Base-by-base conservation (phyloP, 1,140 invertebrate species). In the Chironomus tepperi region DNA sequence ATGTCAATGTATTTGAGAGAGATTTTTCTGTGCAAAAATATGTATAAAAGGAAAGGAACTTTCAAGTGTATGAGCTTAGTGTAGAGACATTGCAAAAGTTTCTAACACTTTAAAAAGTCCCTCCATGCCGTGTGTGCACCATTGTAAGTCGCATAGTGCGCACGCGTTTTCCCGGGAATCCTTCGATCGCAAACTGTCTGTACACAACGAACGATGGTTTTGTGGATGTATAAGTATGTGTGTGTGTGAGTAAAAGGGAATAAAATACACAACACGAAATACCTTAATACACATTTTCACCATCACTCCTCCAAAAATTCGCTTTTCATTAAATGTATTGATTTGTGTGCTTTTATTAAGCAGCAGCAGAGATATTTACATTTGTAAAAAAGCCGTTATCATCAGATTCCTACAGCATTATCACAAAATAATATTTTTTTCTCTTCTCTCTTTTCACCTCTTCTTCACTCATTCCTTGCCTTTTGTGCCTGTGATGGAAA, bases 241-340 rank as follows among this genome's bases (percentile, higher is more conserved):
- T 57, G 47, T 57, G 15, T 57, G n/a, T 2, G 24, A 34, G 24
- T 34, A 34, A 34, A n/a, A 34, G 24, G 24, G 24, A 34, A 34
- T 34, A 34, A 34, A 34, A 34, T 34, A 57, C 47, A 57, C 47
- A 57, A 57, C 12, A 57, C 47, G 47, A 57, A 57, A 57, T 57
- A 57, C 47, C 47, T 57, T 57, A 57, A 57, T 57, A 57, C 47
- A 57, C 47, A 57, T 57, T 57, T 57, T 57, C 47, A 57, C 47
- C 47, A 57, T 57, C 47, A 57, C 47, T 57, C 3, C 47, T 57
- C n/a, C 47, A 57, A 57, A 34, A 57, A 57, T 70, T 70, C 19
- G 19, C 65, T 21, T 21, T 70, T 70, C 65, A 70, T 70, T 70
- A 70, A 70, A 70, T 70, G 65, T 70, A 70, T 70, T 70, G 65